A percentile compares a stretch with the other conserved stretches of the same genome.
Conservation (phyloP, 2,797 vertebrate species). For the Hyperoplus lanceolatus region DNA sequence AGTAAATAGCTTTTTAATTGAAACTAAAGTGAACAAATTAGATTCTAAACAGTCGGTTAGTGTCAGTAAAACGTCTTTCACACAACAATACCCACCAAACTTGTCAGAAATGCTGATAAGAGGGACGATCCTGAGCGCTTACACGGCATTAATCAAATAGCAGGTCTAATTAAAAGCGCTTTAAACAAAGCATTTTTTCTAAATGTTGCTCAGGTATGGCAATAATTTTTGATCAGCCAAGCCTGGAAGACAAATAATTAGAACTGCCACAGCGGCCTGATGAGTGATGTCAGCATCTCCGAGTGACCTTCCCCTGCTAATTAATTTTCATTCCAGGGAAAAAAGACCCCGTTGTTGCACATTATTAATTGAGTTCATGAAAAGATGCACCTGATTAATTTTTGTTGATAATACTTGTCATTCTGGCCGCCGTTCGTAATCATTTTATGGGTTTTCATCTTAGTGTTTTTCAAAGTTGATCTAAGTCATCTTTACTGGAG, state of each 20-base stretch:
- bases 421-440: constrained; percentile 96
- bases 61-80: constrained; percentile 92
- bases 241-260: constrained; percentile 99
- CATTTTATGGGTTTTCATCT: constrained; percentile 99
- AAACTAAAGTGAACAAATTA: constrained; percentile 86
- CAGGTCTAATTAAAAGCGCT: constrained; percentile 99
- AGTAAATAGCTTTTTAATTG: constrained; percentile 89
- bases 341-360: constrained; percentile 99
- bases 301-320: constrained; percentile 99
- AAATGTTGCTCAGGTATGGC: constrained; percentile 99
- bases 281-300: constrained; percentile 99
- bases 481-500: constrained; percentile 93
- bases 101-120: constrained; percentile 98
- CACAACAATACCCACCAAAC: constrained; percentile 94
- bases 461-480: constrained; percentile 96
- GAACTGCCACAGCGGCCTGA: constrained; percentile 99
- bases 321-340: constrained; percentile 99
- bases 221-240: constrained; percentile 99
- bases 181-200: constrained; percentile 98
- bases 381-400: constrained; percentile 99
- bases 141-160: constrained; percentile 99
- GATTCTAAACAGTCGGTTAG: constrained; percentile 89
- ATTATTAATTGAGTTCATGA: constrained; percentile 99
- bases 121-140: constrained; percentile 95
- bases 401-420: constrained; percentile 99